A percentile compares a stretch with the other conserved stretches of the same genome.
Conservation (phyloP, 2,888 invertebrate species). For the Germaria angustata region DNA sequence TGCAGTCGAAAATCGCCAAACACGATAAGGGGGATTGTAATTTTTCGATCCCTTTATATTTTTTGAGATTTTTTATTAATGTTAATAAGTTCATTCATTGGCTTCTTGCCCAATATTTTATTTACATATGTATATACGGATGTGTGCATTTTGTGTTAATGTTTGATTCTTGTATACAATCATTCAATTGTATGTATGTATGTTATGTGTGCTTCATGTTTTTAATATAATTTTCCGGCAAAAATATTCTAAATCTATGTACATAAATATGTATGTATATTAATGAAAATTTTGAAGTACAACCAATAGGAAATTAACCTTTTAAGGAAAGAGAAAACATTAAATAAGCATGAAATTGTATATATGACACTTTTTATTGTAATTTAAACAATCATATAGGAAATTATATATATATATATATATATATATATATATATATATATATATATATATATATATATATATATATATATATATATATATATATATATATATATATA, state of each 20-base stretch:
- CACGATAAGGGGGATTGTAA: too few species aligned
- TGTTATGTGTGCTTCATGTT: slow-evolving; percentile 39
- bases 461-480: too few species aligned
- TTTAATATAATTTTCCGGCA: slow-evolving; percentile 63
- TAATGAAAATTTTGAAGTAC: slow-evolving; percentile 41
- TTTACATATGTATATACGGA: slow-evolving; percentile 67
- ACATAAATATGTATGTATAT: background rate
- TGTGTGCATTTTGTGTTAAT: slow-evolving; percentile 55
- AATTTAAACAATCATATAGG: too few species aligned
- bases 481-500: too few species aligned
- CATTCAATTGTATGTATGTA: slow-evolving; percentile 31
- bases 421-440: too few species aligned
- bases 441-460: too few species aligned
- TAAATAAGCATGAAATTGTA: background rate
- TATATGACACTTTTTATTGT: too few species aligned
- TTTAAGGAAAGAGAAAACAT: background rate
- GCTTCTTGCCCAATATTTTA: slow-evolving; percentile 74
- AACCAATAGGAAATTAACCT: slow-evolving; percentile 37
- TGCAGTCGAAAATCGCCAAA: too few species aligned
- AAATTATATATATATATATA: too few species aligned
- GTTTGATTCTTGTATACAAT: slow-evolving; percentile 25
- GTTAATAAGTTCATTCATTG: slow-evolving; percentile 60
- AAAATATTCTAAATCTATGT: background rate
- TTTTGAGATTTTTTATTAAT: slow-evolving; percentile 20
- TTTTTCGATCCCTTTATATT: slow-evolving; percentile 49